Conservation (phyloP, 1,140 invertebrate species). For the Venustaconcha ellipsiformis region DNA sequence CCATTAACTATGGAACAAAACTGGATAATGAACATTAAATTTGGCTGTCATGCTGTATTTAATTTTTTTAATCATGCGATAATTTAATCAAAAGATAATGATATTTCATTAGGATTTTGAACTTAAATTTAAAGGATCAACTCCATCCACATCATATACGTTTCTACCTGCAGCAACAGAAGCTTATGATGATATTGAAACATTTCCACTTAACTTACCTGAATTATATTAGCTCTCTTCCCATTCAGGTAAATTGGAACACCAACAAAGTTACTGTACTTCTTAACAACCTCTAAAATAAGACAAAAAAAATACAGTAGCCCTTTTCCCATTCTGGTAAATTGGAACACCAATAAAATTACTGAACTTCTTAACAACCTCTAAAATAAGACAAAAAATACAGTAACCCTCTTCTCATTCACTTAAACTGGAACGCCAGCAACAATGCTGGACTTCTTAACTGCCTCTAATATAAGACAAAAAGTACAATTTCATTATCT, state of each 20-base stretch:
- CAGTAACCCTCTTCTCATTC: slow-evolving; percentile 25
- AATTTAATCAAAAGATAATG: no score
- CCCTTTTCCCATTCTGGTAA: slow-evolving; percentile 33
- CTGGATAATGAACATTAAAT: no score
- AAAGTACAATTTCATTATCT: no score
- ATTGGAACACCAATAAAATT: slow-evolving; percentile 93
- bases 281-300: slow-evolving; percentile 84
- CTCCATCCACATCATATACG: no score
- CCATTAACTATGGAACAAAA: no score
- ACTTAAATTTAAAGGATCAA: no score
- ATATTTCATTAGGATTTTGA: no score
- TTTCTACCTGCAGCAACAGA: no score
- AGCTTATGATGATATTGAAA: no score
- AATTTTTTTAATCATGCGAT: no score
- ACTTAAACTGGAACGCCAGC: slow-evolving; percentile 81
- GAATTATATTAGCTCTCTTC: slow-evolving; percentile 84
- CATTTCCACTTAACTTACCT: slow-evolving; percentile 71
- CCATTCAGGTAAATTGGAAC: slow-evolving; percentile 93
- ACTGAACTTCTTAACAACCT: slow-evolving; percentile 95
- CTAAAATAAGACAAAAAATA: slow-evolving; percentile 66
- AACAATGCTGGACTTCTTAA: slow-evolving; percentile 98
- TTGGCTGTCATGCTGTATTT: no score
- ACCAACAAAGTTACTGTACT: slow-evolving; percentile 98
- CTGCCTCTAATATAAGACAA: slow-evolving; percentile 75
- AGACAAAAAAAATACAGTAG: slow-evolving; percentile 1